Evolutionary conservation across 2,113 vertebrate genomes (phyloP).

Genomic region (Gorsachius goisagi): DNA sequence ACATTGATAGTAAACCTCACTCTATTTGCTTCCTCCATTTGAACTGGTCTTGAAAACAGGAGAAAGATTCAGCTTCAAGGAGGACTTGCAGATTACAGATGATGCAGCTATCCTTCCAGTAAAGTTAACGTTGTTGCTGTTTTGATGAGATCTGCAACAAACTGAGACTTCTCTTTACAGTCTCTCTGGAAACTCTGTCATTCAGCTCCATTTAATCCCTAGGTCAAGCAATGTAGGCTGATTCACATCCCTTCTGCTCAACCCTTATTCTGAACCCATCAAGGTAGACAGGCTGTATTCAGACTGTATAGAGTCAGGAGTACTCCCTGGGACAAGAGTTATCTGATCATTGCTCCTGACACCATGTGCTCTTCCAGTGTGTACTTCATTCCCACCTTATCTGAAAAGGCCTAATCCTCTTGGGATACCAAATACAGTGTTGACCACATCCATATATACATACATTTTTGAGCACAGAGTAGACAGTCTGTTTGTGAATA

Average conservation of each 20-base stretch:
- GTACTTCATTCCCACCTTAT: background rate
- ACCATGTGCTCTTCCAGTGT: fast-evolving
- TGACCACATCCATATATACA: background rate
- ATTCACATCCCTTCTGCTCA: background rate
- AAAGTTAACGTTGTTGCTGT: background rate
- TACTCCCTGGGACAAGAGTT: background rate
- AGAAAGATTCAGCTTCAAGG: background rate
- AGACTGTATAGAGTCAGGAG: background rate
- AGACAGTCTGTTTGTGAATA: background rate
- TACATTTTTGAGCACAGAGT: background rate
- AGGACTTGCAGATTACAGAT: background rate
- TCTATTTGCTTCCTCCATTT: background rate
- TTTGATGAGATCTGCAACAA: background rate
- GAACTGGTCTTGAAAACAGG: background rate
- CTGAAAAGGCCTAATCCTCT: background rate
- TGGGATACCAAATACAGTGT: background rate
- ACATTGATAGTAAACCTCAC: background rate
- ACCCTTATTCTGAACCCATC: background rate
- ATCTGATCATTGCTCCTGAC: background rate
- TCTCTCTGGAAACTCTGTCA: background rate
- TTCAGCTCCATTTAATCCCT: background rate
- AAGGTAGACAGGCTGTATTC: background rate
- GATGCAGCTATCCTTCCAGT: background rate
- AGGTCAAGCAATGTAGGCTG: background rate
- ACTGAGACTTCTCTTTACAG: background rate